Conservation (phyloP, 2,797 vertebrate species). For the Takifugu ocellatus region DNA sequence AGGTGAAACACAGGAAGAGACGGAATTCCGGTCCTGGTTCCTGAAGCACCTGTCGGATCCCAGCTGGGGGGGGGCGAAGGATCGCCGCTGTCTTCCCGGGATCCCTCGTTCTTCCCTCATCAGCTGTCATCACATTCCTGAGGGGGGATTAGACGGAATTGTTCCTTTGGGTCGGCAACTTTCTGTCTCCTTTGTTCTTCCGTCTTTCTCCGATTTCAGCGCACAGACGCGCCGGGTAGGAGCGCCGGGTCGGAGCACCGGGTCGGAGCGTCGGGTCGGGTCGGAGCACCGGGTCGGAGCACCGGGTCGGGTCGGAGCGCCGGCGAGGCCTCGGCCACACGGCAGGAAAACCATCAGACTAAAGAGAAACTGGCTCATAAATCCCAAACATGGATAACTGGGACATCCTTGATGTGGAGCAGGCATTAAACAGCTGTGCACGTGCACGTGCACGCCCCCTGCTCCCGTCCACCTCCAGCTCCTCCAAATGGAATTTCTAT, state of each 20-base stretch:
- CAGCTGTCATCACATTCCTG: constrained; percentile 24
- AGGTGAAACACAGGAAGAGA: constrained; percentile 42
- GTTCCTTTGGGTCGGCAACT: constrained; percentile 19
- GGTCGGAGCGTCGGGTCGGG: constrained; percentile 11
- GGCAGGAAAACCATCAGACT: constrained; percentile 42
- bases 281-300: no score
- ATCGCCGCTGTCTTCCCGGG: constrained; percentile 28
- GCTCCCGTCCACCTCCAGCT: constrained; percentile 49
- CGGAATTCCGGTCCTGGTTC: constrained; percentile 40
- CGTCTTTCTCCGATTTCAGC: constrained; percentile 30
- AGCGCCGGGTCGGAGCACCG: constrained; percentile 5
- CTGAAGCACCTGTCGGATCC: constrained; percentile 60
- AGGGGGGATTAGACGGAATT: constrained; percentile 34
- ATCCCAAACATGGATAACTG: constrained; percentile 35
- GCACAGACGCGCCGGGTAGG: constrained; percentile 30
- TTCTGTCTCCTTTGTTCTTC: constrained; percentile 34
- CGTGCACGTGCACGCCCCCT: constrained; percentile 28
- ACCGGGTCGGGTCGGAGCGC: not conserved
- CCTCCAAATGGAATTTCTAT: constrained; percentile 66
- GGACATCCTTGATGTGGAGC: constrained; percentile 49
- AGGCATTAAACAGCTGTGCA: constrained; percentile 39
- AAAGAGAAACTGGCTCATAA: constrained; percentile 37
- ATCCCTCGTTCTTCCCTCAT: constrained; percentile 25
- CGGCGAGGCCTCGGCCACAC: constrained; percentile 20
- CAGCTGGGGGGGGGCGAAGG: constrained; percentile 29